Evolutionary conservation across 2,888 invertebrate species (phyloP).

Genomic region (Cerastis rubricosa): DNA sequence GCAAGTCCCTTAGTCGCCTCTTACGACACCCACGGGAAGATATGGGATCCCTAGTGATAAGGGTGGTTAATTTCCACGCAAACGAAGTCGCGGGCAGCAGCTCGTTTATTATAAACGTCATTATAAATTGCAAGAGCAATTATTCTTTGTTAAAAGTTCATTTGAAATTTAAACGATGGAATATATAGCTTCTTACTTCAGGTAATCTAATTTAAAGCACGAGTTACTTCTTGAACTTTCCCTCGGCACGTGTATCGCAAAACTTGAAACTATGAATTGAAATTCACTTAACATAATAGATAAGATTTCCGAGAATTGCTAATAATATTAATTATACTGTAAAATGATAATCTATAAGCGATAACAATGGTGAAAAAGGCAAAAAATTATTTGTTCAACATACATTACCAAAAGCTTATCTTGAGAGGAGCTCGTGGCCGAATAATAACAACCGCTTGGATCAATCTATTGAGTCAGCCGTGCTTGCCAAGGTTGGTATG

Average conservation of each 20-base stretch:
- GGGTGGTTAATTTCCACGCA: no score
- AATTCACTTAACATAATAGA: background rate
- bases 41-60: no score
- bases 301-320: background rate
- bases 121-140: slow-evolving; percentile 16
- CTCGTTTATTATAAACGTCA: background rate
- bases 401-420: background rate
- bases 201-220: background rate
- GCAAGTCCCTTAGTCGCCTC: no score
- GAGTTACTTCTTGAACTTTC: background rate
- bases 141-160: slow-evolving; percentile 15
- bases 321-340: background rate
- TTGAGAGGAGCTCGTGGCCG: no score
- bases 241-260: background rate
- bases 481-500: no score
- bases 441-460: no score
- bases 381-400: background rate
- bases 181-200: slow-evolving; percentile 7
- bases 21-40: no score
- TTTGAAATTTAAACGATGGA: slow-evolving; percentile 3
- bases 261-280: background rate
- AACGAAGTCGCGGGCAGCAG: no score
- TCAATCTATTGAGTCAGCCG: no score
- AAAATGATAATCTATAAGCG: background rate
- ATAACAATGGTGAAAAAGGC: background rate